A percentile compares a stretch with the other conserved stretches of the same genome.
phyloP scores from a whole-genome alignment of 2,797 vertebrate species.

The Emydoidea blandingii region DNA sequence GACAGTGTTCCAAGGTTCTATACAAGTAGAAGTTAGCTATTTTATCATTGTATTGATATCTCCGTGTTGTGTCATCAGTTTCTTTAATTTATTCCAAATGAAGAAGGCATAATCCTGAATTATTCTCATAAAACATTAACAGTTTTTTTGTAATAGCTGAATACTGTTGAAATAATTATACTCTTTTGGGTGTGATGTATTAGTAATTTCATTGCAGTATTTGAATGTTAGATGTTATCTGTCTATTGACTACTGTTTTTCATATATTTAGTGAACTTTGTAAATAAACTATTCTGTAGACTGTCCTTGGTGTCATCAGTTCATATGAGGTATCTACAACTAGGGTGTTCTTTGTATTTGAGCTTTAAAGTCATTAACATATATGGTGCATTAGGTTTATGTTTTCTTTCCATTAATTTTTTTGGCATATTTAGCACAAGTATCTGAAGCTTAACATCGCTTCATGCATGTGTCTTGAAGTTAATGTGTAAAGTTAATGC shows the following conservation, averaged over 20 bases:
- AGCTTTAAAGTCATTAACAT: slow-evolving; percentile 36
- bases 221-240: slow-evolving; percentile 36
- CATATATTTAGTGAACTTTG: slow-evolving; percentile 60
- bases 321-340: slow-evolving; percentile 35
- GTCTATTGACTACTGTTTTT: slow-evolving; percentile 51
- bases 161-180: slow-evolving; percentile 62
- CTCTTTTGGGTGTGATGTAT: slow-evolving; percentile 34
- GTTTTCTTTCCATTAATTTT: not conserved
- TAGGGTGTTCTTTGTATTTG: slow-evolving; percentile 36
- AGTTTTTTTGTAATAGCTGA: slow-evolving; percentile 17
- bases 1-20: not conserved
- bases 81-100: not conserved
- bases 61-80: not conserved
- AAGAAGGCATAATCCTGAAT: slow-evolving; percentile 1
- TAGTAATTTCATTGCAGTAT: slow-evolving; percentile 43
- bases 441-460: not conserved
- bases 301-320: slow-evolving; percentile 1
- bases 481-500: not conserved
- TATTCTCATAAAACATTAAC: slow-evolving; percentile 43
- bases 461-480: not conserved
- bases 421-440: not conserved
- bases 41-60: not conserved
- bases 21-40: not conserved
- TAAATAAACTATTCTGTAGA: slow-evolving; percentile 43
- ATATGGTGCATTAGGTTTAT: slow-evolving; percentile 26